These are phyloP conservation scores for Mustelus asterias DNA, from an alignment of 2,113 vertebrate genomes.

Conservation along the genomic window DNA sequence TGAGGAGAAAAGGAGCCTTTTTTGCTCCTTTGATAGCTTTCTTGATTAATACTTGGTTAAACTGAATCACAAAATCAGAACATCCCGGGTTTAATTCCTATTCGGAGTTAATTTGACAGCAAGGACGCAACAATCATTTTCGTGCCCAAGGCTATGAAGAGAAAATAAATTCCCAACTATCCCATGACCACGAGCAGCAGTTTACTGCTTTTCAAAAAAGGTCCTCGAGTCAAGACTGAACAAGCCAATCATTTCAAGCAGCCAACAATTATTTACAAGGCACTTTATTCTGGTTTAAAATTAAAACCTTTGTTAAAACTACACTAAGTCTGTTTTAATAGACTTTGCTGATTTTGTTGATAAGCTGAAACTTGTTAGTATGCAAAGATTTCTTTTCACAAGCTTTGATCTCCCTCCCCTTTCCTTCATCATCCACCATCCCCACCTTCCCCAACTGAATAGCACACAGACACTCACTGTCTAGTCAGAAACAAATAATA, in stretches of 20 bases:
- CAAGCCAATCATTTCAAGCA: not conserved
- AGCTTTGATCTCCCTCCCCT: not conserved
- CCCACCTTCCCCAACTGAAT: not conserved
- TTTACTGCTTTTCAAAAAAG: conserved; percentile 68
- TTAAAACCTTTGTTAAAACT: not conserved
- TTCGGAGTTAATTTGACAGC: not conserved
- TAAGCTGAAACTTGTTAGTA: not conserved
- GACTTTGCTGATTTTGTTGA: not conserved
- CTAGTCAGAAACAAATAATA: not conserved
- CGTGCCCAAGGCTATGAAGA: not conserved
- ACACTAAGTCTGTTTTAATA: not conserved
- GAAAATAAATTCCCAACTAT: not conserved
- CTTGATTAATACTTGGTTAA: not conserved
- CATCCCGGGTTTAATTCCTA: not conserved
- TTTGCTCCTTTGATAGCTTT: not conserved
- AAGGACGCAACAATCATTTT: not conserved
- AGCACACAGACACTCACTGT: not conserved
- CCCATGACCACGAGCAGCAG: conserved; percentile 48
- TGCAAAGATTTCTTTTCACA: not conserved
- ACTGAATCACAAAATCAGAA: not conserved
- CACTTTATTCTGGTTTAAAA: not conserved
- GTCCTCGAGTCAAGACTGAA: conserved; percentile 30
- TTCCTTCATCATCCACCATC: not conserved
- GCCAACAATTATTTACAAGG: not conserved
- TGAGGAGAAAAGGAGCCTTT: not conserved